Conservation (phyloP, 2,888 invertebrate genomes). For the Abscondita cerata region DNA sequence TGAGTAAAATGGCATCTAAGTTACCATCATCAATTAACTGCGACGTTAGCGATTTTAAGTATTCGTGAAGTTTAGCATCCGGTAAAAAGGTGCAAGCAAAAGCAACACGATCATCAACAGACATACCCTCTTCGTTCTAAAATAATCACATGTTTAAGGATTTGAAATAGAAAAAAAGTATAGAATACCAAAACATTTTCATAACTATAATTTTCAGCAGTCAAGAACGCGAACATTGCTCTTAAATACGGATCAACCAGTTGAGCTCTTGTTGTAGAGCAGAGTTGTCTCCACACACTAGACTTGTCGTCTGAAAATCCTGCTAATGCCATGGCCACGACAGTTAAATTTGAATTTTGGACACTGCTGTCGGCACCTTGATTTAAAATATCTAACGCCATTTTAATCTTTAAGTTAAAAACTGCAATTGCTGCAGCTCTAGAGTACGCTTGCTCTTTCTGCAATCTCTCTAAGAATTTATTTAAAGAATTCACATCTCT, state of each 20-base stretch:
- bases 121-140: slow-evolving; percentile 83
- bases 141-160: slow-evolving; percentile 41
- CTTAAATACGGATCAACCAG: slow-evolving; percentile 90
- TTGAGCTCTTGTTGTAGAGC: slow-evolving; percentile 74
- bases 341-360: slow-evolving; percentile 59
- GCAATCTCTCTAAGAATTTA: slow-evolving; percentile 71
- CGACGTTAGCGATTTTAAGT: slow-evolving; percentile 73
- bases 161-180: neutral
- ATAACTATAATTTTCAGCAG: slow-evolving; percentile 78
- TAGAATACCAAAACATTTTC: slow-evolving; percentile 75
- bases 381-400: slow-evolving; percentile 86
- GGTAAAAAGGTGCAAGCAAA: slow-evolving; percentile 88
- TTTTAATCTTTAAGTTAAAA: slow-evolving; percentile 84
- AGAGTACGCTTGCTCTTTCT: slow-evolving; percentile 75
- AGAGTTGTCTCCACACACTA: slow-evolving; percentile 80
- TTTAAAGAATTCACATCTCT: slow-evolving; percentile 67
- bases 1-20: slow-evolving; percentile 83
- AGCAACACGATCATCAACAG: slow-evolving; percentile 88
- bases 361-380: slow-evolving; percentile 64
- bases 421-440: slow-evolving; percentile 91
- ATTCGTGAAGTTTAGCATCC: slow-evolving; percentile 80
- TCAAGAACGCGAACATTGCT: slow-evolving; percentile 90
- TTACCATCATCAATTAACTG: slow-evolving; percentile 79
- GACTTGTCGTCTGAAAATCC: slow-evolving; percentile 88
- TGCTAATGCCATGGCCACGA: slow-evolving; percentile 81